Conservation (phyloP, 2,888 invertebrate genomes). For the Saturnia pavonia region DNA sequence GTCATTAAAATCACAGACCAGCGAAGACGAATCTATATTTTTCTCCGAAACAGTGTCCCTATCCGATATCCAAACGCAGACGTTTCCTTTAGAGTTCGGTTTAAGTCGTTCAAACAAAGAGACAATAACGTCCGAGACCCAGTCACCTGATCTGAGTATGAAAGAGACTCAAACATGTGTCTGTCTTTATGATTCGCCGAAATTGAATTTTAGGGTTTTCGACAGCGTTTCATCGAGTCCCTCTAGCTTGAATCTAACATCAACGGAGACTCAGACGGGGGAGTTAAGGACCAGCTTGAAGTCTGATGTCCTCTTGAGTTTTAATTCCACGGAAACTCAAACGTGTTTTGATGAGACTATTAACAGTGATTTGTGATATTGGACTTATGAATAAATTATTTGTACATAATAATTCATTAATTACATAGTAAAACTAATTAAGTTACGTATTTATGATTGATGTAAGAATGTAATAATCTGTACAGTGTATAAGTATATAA, state of each 20-base stretch:
- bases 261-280: conserved; percentile 65
- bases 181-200: conserved; percentile 59
- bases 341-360: conserved; percentile 56
- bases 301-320: conserved; percentile 55
- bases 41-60: conserved; percentile 63
- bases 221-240: conserved; percentile 59
- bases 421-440: background rate
- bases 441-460: background rate
- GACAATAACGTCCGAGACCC: conserved; percentile 57
- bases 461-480: background rate
- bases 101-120: conserved; percentile 59
- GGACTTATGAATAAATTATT: conserved; percentile 25
- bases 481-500: too few species aligned
- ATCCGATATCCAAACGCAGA: conserved; percentile 72
- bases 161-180: conserved; percentile 72
- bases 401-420: background rate
- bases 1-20: conserved; percentile 59
- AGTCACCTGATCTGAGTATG: conserved; percentile 60
- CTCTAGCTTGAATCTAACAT: conserved; percentile 48
- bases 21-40: conserved; percentile 65
- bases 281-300: conserved; percentile 40
- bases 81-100: conserved; percentile 64
- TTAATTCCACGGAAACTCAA: conserved; percentile 63
- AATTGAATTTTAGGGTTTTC: conserved; percentile 44
- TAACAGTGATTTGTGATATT: conserved; percentile 45